These are phyloP conservation scores for Myiotriccus ornatus DNA, from an alignment of 2,797 vertebrate genomes.

Conservation along the genomic window DNA sequence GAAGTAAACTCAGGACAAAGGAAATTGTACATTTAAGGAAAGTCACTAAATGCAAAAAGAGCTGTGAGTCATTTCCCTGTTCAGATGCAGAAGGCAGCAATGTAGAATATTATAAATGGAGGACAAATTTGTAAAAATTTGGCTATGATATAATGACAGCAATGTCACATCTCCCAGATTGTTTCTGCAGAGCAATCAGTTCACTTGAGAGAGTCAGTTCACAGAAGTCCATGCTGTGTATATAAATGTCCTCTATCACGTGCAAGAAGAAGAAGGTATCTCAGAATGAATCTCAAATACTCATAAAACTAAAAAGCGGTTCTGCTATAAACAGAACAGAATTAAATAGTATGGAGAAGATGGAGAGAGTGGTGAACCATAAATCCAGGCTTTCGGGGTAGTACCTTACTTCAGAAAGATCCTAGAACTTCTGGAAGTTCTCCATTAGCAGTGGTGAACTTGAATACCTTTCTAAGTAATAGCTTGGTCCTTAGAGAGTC, in stretches of 20 bases:
- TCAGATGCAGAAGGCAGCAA: background rate
- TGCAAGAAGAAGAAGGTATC: background rate
- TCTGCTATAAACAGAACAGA: background rate
- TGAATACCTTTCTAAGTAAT: background rate
- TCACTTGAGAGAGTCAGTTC: background rate
- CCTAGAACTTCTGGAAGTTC: background rate
- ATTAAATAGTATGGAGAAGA: background rate
- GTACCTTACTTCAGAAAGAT: background rate
- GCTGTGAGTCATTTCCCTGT: background rate
- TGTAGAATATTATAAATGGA: background rate
- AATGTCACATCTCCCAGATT: background rate
- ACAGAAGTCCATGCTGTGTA: background rate
- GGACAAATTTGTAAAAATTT: background rate
- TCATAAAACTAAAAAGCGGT: background rate
- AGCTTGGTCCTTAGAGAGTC: background rate
- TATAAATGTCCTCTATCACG: background rate
- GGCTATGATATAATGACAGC: background rate
- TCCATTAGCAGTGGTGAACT: background rate
- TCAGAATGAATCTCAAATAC: background rate
- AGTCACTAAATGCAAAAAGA: background rate
- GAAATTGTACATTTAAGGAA: background rate
- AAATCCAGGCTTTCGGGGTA: background rate
- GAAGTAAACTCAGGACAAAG: background rate
- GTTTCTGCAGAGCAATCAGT: background rate
- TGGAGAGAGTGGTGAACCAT: background rate